Base-by-base conservation (phyloP, 2,888 invertebrate species). In the Barypeithes pellucidus region DNA sequence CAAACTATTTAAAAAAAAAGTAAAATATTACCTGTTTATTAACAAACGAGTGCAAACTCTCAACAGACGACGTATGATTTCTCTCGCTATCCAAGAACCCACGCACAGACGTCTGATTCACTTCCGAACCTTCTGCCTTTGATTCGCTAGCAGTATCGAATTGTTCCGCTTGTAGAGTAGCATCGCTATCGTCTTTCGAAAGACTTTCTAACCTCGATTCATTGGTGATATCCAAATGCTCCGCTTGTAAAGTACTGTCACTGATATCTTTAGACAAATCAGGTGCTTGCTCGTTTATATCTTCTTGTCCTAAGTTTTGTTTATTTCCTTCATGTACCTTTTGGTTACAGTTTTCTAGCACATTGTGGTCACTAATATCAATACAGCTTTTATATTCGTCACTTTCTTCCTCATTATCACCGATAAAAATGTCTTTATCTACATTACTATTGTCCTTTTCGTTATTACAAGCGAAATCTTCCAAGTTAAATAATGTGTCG, bases 401-500 rank as follows among this genome's bases (percentile, higher is more conserved):
- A 45, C 47, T 57, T 36, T 20, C 41, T 20, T 73, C 71, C 22
- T 63, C 47, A 45, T 59, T 54, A 33, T 69, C 60, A 3, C 47
- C 47, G 12, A 59, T 50, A 20, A 50, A 33, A 18, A 67, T 8
- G 52, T 43, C 47, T 36, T 47, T 60, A 39, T 59, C 36, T 63
- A 73, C 67, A 29, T 57, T 45, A 24, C 1, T n/a, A 45, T 16
- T 45, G 7, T 63, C 62, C 24, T 66, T 60, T 18, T 66, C 61
- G n/a, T 72, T 61, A 29, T 29, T 63, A 24, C 39, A 81, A 22
- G 82, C 83, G 57, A 86, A 78, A 76, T 91, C 90, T 80, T 91
- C 91, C 36, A 90, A 88, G 79, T 91, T 90, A 82, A 90, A 91
- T 2, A 90, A 83, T 0, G 91, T 90, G 78, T 90, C 90, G 81